Conservation (phyloP, 2,888 invertebrate genomes). For the Patella ulyssiponensis region DNA sequence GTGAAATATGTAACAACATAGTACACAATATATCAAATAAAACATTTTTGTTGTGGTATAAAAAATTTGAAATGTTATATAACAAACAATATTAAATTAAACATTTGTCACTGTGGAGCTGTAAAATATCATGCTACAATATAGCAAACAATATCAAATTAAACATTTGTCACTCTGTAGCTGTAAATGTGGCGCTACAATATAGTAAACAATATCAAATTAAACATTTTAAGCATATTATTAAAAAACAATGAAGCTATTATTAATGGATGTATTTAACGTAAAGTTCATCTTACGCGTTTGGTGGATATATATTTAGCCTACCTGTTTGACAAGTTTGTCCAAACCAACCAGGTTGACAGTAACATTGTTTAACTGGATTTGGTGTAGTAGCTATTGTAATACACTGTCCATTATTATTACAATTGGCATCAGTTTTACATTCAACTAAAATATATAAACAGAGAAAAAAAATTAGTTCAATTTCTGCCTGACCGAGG, state of each 20-base stretch:
- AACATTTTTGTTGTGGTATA: too few species aligned
- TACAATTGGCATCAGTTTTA: slow-evolving; percentile 86
- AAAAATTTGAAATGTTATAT: too few species aligned
- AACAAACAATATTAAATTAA: neutral
- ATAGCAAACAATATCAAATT: too few species aligned
- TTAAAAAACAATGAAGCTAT: too few species aligned
- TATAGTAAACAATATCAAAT: too few species aligned
- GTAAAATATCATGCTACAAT: too few species aligned
- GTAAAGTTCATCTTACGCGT: too few species aligned
- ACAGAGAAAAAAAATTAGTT: neutral
- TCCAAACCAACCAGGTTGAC: slow-evolving; percentile 90
- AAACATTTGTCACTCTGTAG: slow-evolving; percentile 11
- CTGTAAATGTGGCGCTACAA: neutral
- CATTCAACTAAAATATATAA: slow-evolving; percentile 82
- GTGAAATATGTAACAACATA: too few species aligned
- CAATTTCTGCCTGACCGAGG: neutral
- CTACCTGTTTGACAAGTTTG: slow-evolving; percentile 86
- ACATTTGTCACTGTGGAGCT: too few species aligned
- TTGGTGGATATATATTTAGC: neutral
- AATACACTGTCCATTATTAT: slow-evolving; percentile 85
- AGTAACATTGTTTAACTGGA: slow-evolving; percentile 90
- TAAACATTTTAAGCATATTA: too few species aligned
- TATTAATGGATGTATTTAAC: too few species aligned
- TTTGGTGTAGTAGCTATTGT: slow-evolving; percentile 85
- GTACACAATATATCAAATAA: too few species aligned